Evolutionary conservation across 2,797 vertebrate species (phyloP).

Genomic region (Tenualosa ilisha): DNA sequence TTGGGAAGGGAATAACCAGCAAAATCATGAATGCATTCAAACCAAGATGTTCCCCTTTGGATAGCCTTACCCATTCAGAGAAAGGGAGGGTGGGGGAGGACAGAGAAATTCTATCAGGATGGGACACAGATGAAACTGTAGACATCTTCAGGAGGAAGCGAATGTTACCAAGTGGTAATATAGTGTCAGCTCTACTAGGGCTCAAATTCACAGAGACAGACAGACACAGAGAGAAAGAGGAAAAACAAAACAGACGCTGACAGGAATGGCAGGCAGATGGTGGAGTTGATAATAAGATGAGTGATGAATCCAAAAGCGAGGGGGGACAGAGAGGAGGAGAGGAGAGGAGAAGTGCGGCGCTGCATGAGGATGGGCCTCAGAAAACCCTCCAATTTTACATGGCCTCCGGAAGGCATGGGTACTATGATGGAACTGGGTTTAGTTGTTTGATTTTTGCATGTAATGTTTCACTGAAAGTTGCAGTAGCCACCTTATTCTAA

Average conservation of each 20-base stretch:
- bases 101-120: constrained; percentile 61
- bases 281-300: constrained; percentile 54
- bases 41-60: constrained; percentile 47
- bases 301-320: constrained; percentile 41
- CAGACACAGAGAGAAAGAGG: constrained; percentile 31
- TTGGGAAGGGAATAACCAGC: constrained; percentile 51
- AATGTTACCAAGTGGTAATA: constrained; percentile 47
- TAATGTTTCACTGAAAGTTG: neutral
- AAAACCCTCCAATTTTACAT: neutral
- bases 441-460: neutral
- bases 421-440: neutral
- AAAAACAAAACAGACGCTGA: constrained; percentile 57
- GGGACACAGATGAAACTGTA: constrained; percentile 50
- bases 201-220: constrained; percentile 7
- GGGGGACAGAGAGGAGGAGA: neutral
- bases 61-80: constrained; percentile 44
- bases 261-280: constrained; percentile 57
- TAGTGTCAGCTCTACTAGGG: constrained; percentile 39
- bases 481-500: neutral
- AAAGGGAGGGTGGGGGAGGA: neutral
- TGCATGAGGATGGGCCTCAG: neutral
- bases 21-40: constrained; percentile 54
- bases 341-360: neutral
- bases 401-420: neutral
- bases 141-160: constrained; percentile 50